phyloP scores from a whole-genome alignment of 2,888 invertebrate species.

The Buathra laborator region DNA sequence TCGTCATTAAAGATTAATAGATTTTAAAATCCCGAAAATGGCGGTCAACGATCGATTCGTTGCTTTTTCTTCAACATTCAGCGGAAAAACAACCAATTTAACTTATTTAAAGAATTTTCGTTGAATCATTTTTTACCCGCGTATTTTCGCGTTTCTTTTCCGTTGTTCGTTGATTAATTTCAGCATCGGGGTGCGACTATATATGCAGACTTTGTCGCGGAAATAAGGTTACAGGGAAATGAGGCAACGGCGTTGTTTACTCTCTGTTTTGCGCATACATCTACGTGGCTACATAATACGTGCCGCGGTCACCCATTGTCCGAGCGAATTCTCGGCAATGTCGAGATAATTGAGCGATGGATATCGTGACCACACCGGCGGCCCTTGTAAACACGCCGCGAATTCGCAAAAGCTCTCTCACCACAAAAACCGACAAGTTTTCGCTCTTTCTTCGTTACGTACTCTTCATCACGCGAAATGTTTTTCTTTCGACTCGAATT shows the following conservation, averaged over 20 bases:
- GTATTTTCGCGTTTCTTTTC: too few relatives aligned
- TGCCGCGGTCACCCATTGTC: constrained; percentile 40
- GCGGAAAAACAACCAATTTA: too few relatives aligned
- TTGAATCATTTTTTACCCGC: too few relatives aligned
- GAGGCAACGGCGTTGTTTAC: constrained; percentile 19
- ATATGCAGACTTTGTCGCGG: not conserved
- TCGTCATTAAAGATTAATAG: too few relatives aligned
- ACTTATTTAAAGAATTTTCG: too few relatives aligned
- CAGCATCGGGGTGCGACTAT: not conserved
- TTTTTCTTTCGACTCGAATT: too few relatives aligned
- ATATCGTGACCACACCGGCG: constrained; percentile 28
- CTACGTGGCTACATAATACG: constrained; percentile 12
- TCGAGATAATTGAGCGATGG: constrained; percentile 57
- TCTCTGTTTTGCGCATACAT: not conserved
- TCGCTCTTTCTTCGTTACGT: not conserved
- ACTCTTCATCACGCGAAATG: not conserved
- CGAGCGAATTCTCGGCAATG: constrained; percentile 25
- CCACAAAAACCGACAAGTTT: constrained; percentile 24
- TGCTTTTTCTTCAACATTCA: too few relatives aligned
- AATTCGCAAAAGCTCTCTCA: constrained; percentile 19
- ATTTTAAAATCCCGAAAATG: too few relatives aligned
- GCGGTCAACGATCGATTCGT: too few relatives aligned
- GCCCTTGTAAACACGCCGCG: constrained; percentile 32
- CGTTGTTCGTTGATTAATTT: not conserved
- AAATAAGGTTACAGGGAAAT: constrained; percentile 14